Conservation (phyloP, 2,113 vertebrate genomes). For the Labeo rohita region DNA sequence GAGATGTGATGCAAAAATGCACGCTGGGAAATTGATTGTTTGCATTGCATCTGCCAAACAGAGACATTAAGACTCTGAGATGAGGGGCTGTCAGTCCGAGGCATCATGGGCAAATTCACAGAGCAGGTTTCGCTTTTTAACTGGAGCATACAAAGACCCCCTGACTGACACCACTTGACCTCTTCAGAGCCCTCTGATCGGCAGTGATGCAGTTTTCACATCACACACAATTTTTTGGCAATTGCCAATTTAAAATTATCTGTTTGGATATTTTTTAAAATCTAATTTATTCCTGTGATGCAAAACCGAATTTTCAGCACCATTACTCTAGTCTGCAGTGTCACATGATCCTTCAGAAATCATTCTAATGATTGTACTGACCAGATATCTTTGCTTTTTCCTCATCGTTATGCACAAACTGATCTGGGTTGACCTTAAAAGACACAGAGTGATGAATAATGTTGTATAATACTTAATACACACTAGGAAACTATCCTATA, state of each 20-base stretch:
- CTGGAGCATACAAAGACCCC: not conserved
- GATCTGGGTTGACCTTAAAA: not conserved
- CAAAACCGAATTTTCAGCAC: not conserved
- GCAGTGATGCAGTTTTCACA: not conserved
- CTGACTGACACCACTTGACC: not conserved
- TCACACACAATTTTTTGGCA: not conserved
- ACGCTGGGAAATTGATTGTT: slow-evolving; percentile 40
- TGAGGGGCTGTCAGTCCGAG: slow-evolving; percentile 1
- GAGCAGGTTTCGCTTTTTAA: not conserved
- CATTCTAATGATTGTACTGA: not conserved
- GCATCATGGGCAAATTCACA: slow-evolving; percentile 13
- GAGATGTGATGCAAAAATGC: slow-evolving; percentile 9
- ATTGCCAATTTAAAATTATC: not conserved
- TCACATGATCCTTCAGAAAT: not conserved
- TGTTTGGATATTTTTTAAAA: not conserved
- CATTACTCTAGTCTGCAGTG: not conserved
- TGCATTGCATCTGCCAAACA: slow-evolving; percentile 2
- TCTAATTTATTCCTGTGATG: not conserved
- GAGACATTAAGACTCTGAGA: not conserved
- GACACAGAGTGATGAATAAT: not conserved
- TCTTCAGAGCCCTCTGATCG: not conserved
- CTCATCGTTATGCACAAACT: not conserved
- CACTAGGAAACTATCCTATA: not conserved
- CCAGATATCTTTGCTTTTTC: not conserved
- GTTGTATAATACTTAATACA: slow-evolving; percentile 27